These are phyloP conservation scores for Crypturellus undulatus DNA, from an alignment of 2,113 vertebrate genomes.

Conservation along the genomic window DNA sequence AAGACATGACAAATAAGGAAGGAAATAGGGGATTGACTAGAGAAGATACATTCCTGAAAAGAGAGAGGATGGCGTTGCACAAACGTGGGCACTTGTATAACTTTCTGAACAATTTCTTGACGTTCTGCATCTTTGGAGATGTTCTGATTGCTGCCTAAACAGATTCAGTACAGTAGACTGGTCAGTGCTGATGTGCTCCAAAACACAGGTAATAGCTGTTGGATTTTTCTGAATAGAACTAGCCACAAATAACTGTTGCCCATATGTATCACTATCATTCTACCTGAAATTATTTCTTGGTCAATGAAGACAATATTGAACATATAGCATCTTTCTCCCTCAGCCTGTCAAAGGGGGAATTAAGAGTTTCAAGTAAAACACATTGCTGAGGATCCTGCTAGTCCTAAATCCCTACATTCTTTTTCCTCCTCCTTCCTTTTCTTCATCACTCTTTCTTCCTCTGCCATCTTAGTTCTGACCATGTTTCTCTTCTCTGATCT, in stretches of 20 bases:
- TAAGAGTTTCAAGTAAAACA: not conserved
- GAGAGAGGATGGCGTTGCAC: rapidly evolving
- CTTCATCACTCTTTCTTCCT: not conserved
- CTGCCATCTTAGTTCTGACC: not conserved
- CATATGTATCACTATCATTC: not conserved
- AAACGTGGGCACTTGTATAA: not conserved
- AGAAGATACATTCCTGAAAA: rapidly evolving
- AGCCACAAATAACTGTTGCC: not conserved
- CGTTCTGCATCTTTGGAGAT: not conserved
- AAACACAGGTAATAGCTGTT: not conserved
- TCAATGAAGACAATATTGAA: not conserved
- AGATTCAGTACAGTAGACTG: not conserved
- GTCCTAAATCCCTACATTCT: not conserved
- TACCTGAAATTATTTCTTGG: not conserved
- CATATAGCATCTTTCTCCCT: not conserved
- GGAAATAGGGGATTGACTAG: not conserved
- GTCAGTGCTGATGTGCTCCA: not conserved
- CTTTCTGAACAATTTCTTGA: not conserved
- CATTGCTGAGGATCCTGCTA: not conserved
- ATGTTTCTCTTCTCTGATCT: not conserved
- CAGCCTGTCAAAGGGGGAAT: not conserved
- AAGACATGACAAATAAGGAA: not conserved
- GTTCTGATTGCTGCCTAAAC: not conserved
- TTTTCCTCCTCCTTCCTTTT: not conserved
- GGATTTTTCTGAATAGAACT: not conserved